Conservation (phyloP, 2,888 invertebrate genomes). For the Rosalia funebris region DNA sequence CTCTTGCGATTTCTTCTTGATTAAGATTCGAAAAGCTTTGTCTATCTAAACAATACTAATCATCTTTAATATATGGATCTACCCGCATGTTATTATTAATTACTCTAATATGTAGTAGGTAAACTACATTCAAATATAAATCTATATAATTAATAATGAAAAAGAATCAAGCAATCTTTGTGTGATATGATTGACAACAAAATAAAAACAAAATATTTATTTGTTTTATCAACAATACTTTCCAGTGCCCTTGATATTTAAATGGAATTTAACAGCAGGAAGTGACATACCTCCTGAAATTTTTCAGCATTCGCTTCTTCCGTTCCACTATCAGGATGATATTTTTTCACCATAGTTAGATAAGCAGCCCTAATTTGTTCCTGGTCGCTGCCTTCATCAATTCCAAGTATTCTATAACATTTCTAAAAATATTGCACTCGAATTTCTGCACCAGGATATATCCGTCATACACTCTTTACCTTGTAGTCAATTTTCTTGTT, state of each 20-base stretch:
- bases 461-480: conserved; percentile 28
- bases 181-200: too few relatives aligned
- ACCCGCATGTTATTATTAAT: too few relatives aligned
- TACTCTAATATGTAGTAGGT: too few relatives aligned
- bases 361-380: conserved; percentile 79
- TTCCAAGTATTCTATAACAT: conserved; percentile 74
- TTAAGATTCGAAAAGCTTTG: conserved; percentile 77
- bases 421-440: conserved; percentile 65
- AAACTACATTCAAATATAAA: too few relatives aligned
- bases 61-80: too few relatives aligned
- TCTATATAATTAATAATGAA: too few relatives aligned
- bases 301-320: conserved; percentile 76
- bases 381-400: conserved; percentile 76
- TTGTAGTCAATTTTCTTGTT: conserved; percentile 38
- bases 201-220: too few relatives aligned
- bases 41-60: conserved; percentile 67
- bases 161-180: too few relatives aligned
- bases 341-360: conserved; percentile 79
- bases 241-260: too few relatives aligned
- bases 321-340: conserved; percentile 85
- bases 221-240: too few relatives aligned
- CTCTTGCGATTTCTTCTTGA: conserved; percentile 74
- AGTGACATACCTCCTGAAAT: conserved; percentile 76
- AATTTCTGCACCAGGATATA: neutral
- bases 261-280: too few relatives aligned